Evolutionary conservation across 2,113 vertebrate genomes (phyloP).

Genomic region (Chamaea fasciata): DNA sequence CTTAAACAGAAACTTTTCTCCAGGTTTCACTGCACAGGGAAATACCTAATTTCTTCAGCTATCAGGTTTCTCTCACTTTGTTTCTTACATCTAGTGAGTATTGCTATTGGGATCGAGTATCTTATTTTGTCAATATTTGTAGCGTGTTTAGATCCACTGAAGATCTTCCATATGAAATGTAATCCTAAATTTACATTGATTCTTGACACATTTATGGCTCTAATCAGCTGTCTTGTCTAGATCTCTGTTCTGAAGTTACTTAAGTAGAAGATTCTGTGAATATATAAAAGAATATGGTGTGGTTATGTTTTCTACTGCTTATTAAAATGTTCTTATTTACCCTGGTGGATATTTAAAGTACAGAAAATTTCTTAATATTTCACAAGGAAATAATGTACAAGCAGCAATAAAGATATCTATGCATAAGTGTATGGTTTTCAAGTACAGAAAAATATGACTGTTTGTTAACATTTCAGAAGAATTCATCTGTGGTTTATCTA

Average conservation of each 20-base stretch:
- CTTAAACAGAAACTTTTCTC: background rate
- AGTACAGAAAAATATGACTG: background rate
- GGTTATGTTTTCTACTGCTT: background rate
- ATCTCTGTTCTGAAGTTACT: constrained; percentile 10
- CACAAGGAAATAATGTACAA: no score
- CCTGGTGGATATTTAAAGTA: background rate
- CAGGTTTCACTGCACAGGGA: background rate
- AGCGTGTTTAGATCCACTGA: background rate
- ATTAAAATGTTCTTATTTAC: background rate
- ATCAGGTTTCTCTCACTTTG: background rate
- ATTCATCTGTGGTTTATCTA: background rate
- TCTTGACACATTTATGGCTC: constrained; percentile 13
- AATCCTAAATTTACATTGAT: constrained; percentile 25
- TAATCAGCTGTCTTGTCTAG: constrained; percentile 20
- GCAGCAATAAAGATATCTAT: background rate
- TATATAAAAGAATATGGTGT: background rate
- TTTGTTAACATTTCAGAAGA: background rate
- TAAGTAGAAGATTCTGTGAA: background rate
- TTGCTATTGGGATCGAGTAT: background rate
- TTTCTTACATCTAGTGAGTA: background rate
- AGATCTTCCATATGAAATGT: background rate
- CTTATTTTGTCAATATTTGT: constrained; percentile 34
- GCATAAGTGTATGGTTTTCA: background rate
- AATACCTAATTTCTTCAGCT: background rate
- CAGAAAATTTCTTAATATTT: background rate